Evolutionary conservation across 1,140 invertebrate genomes (phyloP).

Genomic region (Drosophila gunungcola): DNA sequence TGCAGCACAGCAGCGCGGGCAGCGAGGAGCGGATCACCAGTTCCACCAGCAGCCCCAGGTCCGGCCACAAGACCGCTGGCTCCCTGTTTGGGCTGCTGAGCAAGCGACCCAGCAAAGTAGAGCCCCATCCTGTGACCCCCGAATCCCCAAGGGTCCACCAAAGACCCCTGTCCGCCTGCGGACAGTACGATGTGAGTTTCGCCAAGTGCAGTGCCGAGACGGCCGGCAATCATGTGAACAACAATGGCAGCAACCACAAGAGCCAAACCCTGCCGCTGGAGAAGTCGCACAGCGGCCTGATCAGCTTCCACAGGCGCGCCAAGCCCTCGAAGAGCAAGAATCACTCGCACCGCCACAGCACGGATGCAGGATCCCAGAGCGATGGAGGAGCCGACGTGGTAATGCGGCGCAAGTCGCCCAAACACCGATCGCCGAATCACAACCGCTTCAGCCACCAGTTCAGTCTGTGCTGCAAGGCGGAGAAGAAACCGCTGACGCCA

Average conservation of each 20-base stretch:
- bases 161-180: conserved; percentile 56
- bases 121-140: conserved; percentile 67
- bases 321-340: conserved; percentile 66
- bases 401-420: conserved; percentile 73
- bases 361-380: conserved; percentile 69
- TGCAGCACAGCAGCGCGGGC: conserved; percentile 56
- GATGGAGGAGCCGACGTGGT: conserved; percentile 70
- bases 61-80: conserved; percentile 56
- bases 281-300: conserved; percentile 74
- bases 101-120: conserved; percentile 71
- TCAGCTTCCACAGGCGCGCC: conserved; percentile 68
- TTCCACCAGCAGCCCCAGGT: conserved; percentile 65
- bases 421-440: conserved; percentile 77
- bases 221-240: conserved; percentile 31
- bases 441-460: conserved; percentile 84
- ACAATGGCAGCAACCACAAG: conserved; percentile 52
- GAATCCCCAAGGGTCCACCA: conserved; percentile 63
- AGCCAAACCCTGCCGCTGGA: conserved; percentile 77
- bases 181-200: conserved; percentile 71
- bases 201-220: conserved; percentile 51
- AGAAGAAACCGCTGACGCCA: conserved; percentile 78
- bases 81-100: conserved; percentile 70
- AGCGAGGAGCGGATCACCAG: conserved; percentile 77
- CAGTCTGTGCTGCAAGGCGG: conserved; percentile 78
- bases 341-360: conserved; percentile 71